These are phyloP conservation scores for Furnarius figulus DNA, from an alignment of 2,113 vertebrate genomes.

Conservation along the genomic window DNA sequence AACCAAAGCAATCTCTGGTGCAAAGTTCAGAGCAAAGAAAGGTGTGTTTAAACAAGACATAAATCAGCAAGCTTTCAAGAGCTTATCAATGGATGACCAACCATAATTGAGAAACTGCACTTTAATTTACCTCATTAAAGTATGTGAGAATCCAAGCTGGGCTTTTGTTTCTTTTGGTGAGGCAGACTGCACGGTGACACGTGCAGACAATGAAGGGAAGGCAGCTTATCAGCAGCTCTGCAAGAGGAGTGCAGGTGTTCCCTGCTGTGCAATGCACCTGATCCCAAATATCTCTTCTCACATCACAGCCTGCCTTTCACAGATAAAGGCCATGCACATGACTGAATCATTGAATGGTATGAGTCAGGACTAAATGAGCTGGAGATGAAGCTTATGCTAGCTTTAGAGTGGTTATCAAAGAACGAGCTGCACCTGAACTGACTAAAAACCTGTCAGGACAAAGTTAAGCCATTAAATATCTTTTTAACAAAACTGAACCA, in stretches of 20 bases:
- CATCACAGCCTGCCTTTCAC: background rate
- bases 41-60: constrained; percentile 12
- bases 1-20: background rate
- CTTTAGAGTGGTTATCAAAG: background rate
- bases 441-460: background rate
- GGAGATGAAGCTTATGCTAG: background rate
- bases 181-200: background rate
- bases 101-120: background rate
- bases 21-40: constrained; percentile 55
- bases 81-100: background rate
- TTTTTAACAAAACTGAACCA: background rate
- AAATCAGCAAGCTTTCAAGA: background rate
- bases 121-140: background rate
- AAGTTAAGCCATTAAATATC: background rate
- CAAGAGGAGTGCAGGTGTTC: background rate
- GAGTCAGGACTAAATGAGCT: background rate
- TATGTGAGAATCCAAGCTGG: background rate
- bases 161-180: background rate
- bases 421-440: background rate
- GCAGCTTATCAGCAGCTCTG: background rate
- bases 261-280: accelerated
- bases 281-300: background rate
- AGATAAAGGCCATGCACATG: background rate
- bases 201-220: accelerated
- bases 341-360: background rate